Base-by-base conservation (phyloP, 2,113 vertebrate genomes). In the Hippolais icterina region DNA sequence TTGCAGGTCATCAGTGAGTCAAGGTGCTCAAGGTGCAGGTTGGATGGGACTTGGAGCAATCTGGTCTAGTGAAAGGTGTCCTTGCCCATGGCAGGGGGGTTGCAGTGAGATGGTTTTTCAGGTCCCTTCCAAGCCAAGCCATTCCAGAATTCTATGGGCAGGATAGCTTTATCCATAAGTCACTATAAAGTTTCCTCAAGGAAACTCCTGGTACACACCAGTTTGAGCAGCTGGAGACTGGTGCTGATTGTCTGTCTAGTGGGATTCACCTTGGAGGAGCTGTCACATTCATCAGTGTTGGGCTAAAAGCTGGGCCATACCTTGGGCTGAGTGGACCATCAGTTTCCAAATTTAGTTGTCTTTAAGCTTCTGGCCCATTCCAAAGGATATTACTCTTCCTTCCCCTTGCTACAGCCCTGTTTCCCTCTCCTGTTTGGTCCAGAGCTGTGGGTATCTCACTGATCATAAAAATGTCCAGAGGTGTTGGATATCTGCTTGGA, bases 391-490 rank as follows among this genome's bases (percentile, higher is more conserved):
- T 39, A 44, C n/a, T 66, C 31, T 44, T 60, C 28, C 37, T 68
- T 41, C 47, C 75, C 17, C 59, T 74, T 47, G n/a, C 23, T 71
- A 9, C 33, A 12, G 41, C 29, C n/a, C 65, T n/a, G 6, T 59
- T 63, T 61, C 33, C 20, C 15, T 6, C 6, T 80, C 35, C 24
- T 23, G 1, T 77, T 86, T 7, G 5, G 5, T 16, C 2, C 4
- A 3, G 60, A 59, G 47, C 59, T 63, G 42, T 6, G 15, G 11
- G 31, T 50, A 12, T 77, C 53, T 44, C 42, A 21, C 9, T 16
- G 49, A 10, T 22, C 3, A 1, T 15, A 1, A 7, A 39, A 60
- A 37, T 46, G 39, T n/a, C 41, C 0, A 0, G 22, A 70, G 50
- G 24, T 47, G 46, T 4, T 85, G 24, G 37, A 15, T 54, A 37